These are phyloP conservation scores for Phyllostomus discolor DNA, from an alignment of 2,113 vertebrate species.

Conservation along the genomic window DNA sequence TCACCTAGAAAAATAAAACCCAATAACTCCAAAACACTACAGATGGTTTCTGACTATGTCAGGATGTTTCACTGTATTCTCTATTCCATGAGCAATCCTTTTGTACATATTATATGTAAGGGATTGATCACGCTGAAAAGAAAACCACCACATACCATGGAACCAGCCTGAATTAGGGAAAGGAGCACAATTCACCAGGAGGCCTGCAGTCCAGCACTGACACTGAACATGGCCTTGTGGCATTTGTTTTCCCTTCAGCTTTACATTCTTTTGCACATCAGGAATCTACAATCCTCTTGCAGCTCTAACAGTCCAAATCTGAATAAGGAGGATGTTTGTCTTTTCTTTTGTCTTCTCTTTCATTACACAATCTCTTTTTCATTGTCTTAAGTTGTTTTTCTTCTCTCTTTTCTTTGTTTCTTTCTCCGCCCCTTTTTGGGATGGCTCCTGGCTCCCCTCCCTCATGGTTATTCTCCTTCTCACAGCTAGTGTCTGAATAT, in stretches of 20 bases:
- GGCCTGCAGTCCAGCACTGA: neutral
- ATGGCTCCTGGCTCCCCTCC: neutral
- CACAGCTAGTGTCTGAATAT: slow-evolving; percentile 50
- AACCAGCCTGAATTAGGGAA: neutral
- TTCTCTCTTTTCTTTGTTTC: neutral
- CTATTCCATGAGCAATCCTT: neutral
- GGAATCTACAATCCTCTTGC: neutral
- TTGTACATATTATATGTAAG: no score
- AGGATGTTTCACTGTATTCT: neutral
- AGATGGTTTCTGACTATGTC: neutral
- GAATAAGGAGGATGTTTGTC: neutral
- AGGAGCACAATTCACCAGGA: neutral
- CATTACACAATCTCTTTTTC: neutral
- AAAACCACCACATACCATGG: fast-evolving
- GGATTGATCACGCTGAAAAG: neutral
- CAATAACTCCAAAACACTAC: neutral
- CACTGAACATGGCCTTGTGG: fast-evolving
- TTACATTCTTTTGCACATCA: neutral
- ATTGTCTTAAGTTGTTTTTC: neutral
- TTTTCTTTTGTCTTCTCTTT: neutral
- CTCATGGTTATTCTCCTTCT: slow-evolving; percentile 35
- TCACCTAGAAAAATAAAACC: neutral
- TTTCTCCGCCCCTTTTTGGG: neutral
- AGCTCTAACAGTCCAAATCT: neutral
- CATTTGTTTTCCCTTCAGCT: neutral